Evolutionary conservation across 37 sponge, comb jelly and placozoan genomes (phyloP).

Genomic region (Sycon ciliatum): DNA sequence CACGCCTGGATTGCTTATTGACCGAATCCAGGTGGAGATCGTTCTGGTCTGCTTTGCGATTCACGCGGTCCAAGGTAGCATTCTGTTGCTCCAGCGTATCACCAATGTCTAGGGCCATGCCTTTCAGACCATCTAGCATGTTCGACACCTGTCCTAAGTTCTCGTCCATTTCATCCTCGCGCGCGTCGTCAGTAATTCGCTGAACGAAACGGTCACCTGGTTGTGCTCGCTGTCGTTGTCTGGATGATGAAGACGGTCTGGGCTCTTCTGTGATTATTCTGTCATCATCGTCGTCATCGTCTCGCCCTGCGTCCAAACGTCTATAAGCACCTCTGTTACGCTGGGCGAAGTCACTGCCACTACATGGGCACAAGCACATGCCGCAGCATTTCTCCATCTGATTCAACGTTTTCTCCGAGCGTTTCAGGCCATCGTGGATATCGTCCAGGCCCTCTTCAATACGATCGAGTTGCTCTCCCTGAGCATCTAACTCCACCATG

Average conservation of each 20-base stretch:
- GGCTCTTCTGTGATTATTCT: background rate
- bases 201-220: constrained; percentile 13
- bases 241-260: too few relatives aligned
- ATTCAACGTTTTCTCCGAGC: constrained; percentile 22
- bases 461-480: constrained; percentile 34
- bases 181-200: constrained; percentile 25
- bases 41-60: too few relatives aligned
- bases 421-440: constrained; percentile 28
- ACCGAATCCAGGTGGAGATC: too few relatives aligned
- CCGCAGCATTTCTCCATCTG: constrained; percentile 34
- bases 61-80: too few relatives aligned
- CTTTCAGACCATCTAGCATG: constrained; percentile 26
- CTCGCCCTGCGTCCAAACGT: background rate
- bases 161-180: constrained; percentile 48
- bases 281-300: background rate
- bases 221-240: too few relatives aligned
- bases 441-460: constrained; percentile 29
- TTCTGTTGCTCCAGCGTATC: constrained; percentile 27
- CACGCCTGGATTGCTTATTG: too few relatives aligned
- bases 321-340: background rate
- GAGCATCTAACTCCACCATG: background rate
- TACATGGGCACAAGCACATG: constrained; percentile 29
- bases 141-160: constrained; percentile 29
- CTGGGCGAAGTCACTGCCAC: background rate
- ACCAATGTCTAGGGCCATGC: constrained; percentile 41